phyloP scores from a whole-genome alignment of 2,888 invertebrate species.

The Agriotes lineatus region DNA sequence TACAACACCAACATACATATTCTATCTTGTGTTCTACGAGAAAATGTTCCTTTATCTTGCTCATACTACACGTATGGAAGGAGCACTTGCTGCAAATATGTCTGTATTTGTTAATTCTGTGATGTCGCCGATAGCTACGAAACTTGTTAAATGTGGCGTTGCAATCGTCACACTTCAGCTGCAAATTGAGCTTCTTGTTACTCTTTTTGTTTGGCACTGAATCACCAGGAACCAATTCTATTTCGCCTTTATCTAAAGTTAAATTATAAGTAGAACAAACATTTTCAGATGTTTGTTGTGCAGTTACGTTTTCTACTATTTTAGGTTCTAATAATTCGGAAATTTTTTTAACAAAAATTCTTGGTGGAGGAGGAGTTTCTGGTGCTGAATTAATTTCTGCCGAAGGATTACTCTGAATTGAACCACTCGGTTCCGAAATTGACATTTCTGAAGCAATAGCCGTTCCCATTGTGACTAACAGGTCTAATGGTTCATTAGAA shows the following conservation, averaged over 20 bases:
- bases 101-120: not conserved
- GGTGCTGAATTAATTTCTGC: no score
- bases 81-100: not conserved
- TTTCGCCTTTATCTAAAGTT: no score
- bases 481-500: no score
- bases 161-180: conserved; percentile 13
- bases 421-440: no score
- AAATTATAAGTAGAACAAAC: not conserved
- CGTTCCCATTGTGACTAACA: no score
- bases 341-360: conserved; percentile 18
- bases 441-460: no score
- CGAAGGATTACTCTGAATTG: no score
- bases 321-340: conserved; percentile 3
- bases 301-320: not conserved
- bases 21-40: not conserved
- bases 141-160: not conserved
- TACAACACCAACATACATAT: conserved; percentile 2
- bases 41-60: not conserved
- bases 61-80: conserved; percentile 2
- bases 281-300: not conserved
- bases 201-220: no score
- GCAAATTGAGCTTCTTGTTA: no score
- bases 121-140: not conserved
- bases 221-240: no score
- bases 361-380: not conserved